A percentile compares a stretch with the other conserved stretches of the same genome.
Conservation (phyloP, 1,140 invertebrate genomes). For the Drosophila rufa region DNA sequence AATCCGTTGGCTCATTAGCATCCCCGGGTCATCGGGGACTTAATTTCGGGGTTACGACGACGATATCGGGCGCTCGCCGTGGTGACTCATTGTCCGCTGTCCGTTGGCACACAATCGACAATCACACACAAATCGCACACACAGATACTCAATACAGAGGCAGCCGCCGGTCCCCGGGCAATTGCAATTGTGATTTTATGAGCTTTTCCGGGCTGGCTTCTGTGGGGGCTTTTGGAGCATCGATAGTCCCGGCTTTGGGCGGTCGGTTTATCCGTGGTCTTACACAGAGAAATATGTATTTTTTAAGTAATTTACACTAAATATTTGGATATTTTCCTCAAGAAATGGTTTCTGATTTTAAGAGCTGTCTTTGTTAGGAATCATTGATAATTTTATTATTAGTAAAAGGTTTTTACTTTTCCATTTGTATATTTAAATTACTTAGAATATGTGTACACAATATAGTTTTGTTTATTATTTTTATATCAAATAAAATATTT, state of each 20-base stretch:
- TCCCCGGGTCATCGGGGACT: constrained; percentile 39
- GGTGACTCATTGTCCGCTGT: constrained; percentile 66
- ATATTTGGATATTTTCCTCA: neutral
- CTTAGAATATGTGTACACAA: too few species aligned
- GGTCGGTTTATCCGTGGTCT: constrained; percentile 14
- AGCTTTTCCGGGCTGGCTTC: constrained; percentile 45
- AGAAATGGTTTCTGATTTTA: neutral
- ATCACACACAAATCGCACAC: constrained; percentile 25
- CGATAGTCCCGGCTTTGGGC: constrained; percentile 40
- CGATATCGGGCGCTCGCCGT: constrained; percentile 43
- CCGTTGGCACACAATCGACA: constrained; percentile 36
- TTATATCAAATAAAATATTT: neutral
- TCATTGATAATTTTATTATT: neutral
- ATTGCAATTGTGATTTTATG: constrained; percentile 75
- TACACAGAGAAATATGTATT: constrained; percentile 2
- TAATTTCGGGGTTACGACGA: constrained; percentile 54
- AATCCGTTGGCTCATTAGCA: constrained; percentile 59
- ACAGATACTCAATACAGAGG: constrained; percentile 25
- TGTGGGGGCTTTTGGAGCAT: constrained; percentile 41
- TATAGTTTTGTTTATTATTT: too few species aligned
- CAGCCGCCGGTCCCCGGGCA: constrained; percentile 25
- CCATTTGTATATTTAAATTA: neutral
- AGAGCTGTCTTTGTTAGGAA: too few species aligned
- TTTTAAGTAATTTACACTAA: neutral
- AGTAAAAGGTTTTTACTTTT: too few species aligned